Percentiles rank a stretch among this genome's conserved stretches.
These are phyloP conservation scores for Luscinia megarhynchos DNA, from an alignment of 2,797 vertebrate genomes.

Conservation along the genomic window DNA sequence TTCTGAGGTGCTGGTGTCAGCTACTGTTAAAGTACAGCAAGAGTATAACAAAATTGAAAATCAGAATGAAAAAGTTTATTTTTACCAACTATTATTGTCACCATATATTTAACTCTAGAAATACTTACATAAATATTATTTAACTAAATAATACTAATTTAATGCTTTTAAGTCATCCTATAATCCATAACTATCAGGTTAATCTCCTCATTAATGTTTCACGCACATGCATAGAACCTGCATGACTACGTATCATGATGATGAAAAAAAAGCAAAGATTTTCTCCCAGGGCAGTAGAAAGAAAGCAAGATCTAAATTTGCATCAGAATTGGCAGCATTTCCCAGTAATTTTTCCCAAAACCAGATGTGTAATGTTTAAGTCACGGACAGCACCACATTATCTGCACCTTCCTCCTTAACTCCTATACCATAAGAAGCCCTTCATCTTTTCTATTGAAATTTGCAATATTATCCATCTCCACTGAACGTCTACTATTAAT, in stretches of 20 bases:
- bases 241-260: accelerated
- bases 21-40: neutral
- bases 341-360: neutral
- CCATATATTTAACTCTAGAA: neutral
- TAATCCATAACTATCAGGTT: neutral
- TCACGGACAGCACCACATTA: neutral
- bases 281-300: neutral
- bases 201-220: neutral
- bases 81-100: neutral
- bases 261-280: neutral
- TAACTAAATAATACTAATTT: neutral
- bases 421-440: neutral
- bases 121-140: neutral
- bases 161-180: neutral
- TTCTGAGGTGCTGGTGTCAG: neutral
- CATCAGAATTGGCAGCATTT: neutral
- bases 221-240: neutral
- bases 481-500: neutral
- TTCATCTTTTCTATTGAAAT: neutral
- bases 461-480: neutral
- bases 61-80: neutral
- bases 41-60: neutral
- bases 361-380: neutral
- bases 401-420: neutral
- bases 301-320: neutral